Base-by-base conservation (phyloP, 2,888 invertebrate genomes). In the Yponomeuta malinellus region DNA sequence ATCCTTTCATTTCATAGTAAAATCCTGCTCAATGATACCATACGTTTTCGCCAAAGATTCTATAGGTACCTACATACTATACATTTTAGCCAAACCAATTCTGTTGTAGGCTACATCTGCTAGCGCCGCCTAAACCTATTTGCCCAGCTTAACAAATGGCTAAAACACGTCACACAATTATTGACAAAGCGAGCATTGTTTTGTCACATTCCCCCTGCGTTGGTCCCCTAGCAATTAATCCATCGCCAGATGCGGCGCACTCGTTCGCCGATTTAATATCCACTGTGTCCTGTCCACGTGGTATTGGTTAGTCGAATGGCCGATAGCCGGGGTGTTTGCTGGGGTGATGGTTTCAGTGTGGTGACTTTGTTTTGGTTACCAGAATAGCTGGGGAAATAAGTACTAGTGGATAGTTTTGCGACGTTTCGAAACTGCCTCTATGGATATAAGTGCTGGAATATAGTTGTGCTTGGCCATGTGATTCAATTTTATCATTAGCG, bases 151-250 rank as follows among this genome's bases (percentile, higher is more conserved):
- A 15, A 12, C 52, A 59, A 59, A 59, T 15, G 52, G 52, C 52
- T 59, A 59, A 59, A 59, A 59, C 52, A 59, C 52, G 52, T 59
- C 15, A 59, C 52, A 59, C 52, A 59, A 15, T 59, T 59, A 59
- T 59, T 59, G 52, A 59, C 52, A 59, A 59, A 59, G 52, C 52
- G 52, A 9, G 15, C 52, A 59, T 59, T 59, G 52, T 59, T 59
- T 59, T 59, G 52, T 48, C 68, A 48, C 43, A 8, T 43, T 8
- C 43, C 68, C 59, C 33, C 48, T 23, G 48, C 29, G 15, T 12
- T 10, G 43, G 10, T 10, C 48, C 68, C 68, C 68, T 69, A 23
- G 48, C 68, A 69, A 52, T 52, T 69, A 69, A 52, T 23, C 52
- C 48, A 68, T 3, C 8, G n/a, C 52, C 68, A 52, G 68, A 52